Evolutionary conservation across 2,888 invertebrate genomes (phyloP), one percentile per base, ranked within the genome.

Genomic region (Cynaeus angustus): DNA sequence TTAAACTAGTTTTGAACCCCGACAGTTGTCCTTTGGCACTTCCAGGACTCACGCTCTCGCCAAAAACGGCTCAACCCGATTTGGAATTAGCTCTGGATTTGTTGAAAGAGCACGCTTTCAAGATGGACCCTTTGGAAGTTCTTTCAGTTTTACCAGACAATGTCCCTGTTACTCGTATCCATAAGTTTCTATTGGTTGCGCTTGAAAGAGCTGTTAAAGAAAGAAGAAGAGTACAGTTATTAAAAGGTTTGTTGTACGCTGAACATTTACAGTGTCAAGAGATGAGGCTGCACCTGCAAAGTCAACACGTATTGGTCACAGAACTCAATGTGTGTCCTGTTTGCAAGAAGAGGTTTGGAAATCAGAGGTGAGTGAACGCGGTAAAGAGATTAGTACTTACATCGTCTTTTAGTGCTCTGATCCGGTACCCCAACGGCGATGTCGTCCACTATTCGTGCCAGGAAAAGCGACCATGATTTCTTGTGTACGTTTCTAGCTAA

Each of bases 401-500:
- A 21, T 1, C 9, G n/a, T 50, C n/a, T 87, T 89, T 73, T 86
- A 93, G 96, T 86, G 97, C 98, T 16, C 95, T 98, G 85, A 95
- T 97, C 4, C 89, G 97, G 50, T 95, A 94, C 85, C 95, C 97
- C 0, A 94, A 94, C 84, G 97, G 96, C 1, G 94, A 95, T 77
- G 91, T 98, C 13, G 95, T 97, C 0, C 98, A 98, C 86, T 96
- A 94, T 82, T 96, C 94, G 3, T 98, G 98, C 84, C 91, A 92
- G 79, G 91, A 88, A 65, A 87, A 86, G 41, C 86, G 86, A 59
- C 14, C 37, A 12, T 56, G 16, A 33, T 13, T 3, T 13, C 21
- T 3, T 21, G 21, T 21, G 4, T 21, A 3, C 4, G n/a, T n/a
- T n/a, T n/a, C n/a, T n/a, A n/a, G 30, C 30, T 21, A n/a, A 21